Percentiles rank a stretch among this genome's conserved stretches.
Evolutionary conservation across 1,140 invertebrate species (phyloP).

Genomic region (Drosophila eugracilis): DNA sequence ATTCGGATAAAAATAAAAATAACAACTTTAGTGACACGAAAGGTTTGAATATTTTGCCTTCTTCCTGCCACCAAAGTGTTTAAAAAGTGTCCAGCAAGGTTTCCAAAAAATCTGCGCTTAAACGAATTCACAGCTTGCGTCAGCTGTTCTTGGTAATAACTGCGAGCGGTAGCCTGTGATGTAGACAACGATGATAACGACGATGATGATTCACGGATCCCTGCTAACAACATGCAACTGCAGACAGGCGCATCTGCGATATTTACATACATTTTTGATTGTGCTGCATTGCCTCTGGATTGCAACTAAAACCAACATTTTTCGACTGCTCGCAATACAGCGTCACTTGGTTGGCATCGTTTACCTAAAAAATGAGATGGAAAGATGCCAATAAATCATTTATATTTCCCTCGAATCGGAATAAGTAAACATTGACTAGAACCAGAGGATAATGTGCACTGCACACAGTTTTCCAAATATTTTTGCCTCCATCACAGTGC

Average conservation of each 20-base stretch:
- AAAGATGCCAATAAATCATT: constrained; percentile 15
- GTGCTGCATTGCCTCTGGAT: constrained; percentile 3
- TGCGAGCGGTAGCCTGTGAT: constrained; percentile 37
- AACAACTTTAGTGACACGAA: not conserved
- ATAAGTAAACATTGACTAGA: no score
- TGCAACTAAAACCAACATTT: constrained; percentile 7
- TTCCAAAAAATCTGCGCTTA: constrained; percentile 44
- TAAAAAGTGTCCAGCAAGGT: no score
- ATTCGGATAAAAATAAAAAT: not conserved
- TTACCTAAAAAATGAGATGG: not conserved
- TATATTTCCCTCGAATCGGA: not conserved
- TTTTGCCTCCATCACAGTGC: constrained; percentile 6
- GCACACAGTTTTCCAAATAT: not conserved
- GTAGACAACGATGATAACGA: constrained; percentile 21
- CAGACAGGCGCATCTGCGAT: constrained; percentile 18
- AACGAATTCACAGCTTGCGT: constrained; percentile 57
- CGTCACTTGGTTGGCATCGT: not conserved
- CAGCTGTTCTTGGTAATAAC: constrained; percentile 45
- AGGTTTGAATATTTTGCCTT: not conserved
- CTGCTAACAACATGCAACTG: constrained; percentile 4
- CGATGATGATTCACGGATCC: constrained; percentile 11
- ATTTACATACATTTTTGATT: constrained; percentile 24
- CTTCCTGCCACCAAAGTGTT: not conserved
- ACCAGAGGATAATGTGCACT: no score
- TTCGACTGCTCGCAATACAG: not conserved